phyloP scores from a whole-genome alignment of 1,140 invertebrate species.

The Choristoneura fumiferana region DNA sequence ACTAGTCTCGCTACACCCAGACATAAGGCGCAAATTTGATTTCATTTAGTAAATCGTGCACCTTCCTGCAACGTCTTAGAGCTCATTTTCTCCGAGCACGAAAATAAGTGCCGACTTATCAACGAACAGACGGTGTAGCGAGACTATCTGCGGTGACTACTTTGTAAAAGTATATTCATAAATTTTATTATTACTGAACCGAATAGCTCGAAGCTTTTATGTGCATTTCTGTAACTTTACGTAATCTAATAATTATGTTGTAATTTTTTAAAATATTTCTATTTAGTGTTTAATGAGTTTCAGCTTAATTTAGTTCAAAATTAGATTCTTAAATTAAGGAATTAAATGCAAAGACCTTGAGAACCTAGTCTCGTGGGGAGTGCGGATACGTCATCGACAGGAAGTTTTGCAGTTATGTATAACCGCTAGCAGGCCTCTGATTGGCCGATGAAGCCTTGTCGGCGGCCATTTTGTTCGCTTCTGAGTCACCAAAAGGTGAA shows the following conservation, averaged over 20 bases:
- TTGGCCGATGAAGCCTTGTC: constrained; percentile 74
- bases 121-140: constrained; percentile 36
- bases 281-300: constrained; percentile 12
- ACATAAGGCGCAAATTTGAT: constrained; percentile 44
- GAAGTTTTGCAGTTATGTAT: constrained; percentile 76
- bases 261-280: constrained; percentile 17
- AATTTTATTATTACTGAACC: constrained; percentile 50
- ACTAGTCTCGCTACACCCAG: constrained; percentile 59
- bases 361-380: constrained; percentile 77
- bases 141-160: constrained; percentile 69
- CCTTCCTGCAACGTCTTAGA: constrained; percentile 29
- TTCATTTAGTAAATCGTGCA: not conserved
- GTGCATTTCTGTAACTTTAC: not conserved
- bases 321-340: constrained; percentile 50
- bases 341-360: constrained; percentile 77
- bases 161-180: constrained; percentile 73
- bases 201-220: not conserved
- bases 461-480: constrained; percentile 77
- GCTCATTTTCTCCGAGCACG: constrained; percentile 37
- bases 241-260: constrained; percentile 14
- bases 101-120: constrained; percentile 22
- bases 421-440: constrained; percentile 50
- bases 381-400: constrained; percentile 66
- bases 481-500: constrained; percentile 79
- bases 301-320: constrained; percentile 32